Percentiles rank a stretch among this genome's conserved stretches.
These are phyloP conservation scores for Dendrophyllia cribrosa DNA, from an alignment of 64 coral and sea anemone genomes.

Conservation along the genomic window DNA sequence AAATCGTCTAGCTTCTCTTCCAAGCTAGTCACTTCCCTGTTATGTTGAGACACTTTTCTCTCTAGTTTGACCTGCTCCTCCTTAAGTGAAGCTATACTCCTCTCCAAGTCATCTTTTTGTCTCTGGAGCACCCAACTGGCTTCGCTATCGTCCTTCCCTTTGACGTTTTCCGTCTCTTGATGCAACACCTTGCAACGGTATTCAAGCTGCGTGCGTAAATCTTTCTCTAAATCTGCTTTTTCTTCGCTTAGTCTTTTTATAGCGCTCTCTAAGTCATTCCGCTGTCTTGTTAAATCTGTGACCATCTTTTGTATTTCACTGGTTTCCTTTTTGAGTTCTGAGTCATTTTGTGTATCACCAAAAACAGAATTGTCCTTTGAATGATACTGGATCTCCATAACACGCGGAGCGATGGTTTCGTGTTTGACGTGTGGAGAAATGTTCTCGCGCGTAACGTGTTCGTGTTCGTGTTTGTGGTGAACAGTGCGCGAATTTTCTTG, in stretches of 20 bases:
- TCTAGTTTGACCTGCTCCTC: constrained; percentile 71
- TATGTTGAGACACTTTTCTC: constrained; percentile 59
- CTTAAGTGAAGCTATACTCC: constrained; percentile 57
- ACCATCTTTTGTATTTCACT: constrained; percentile 41
- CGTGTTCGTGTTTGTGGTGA: not conserved
- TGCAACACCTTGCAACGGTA: constrained; percentile 15
- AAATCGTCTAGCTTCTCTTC: constrained; percentile 55
- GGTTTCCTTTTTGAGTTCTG: not conserved
- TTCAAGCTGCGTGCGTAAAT: constrained; percentile 37
- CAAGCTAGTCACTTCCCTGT: constrained; percentile 41
- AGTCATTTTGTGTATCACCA: not conserved
- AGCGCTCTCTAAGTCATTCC: constrained; percentile 47
- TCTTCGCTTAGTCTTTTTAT: constrained; percentile 57
- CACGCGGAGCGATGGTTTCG: not conserved
- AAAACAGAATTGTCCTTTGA: not conserved
- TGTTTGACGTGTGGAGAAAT: not conserved
- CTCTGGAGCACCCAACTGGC: constrained; percentile 2
- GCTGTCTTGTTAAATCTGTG: constrained; percentile 41
- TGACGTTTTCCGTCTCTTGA: not conserved
- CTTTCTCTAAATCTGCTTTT: constrained; percentile 53
- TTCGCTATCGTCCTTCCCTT: not conserved
- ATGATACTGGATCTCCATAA: not conserved
- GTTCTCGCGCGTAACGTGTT: constrained; percentile 17
- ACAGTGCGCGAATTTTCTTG: not conserved
- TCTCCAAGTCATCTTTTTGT: constrained; percentile 67